Conservation (phyloP, 2,888 invertebrate species). For the Callyntrura sp. region DNA sequence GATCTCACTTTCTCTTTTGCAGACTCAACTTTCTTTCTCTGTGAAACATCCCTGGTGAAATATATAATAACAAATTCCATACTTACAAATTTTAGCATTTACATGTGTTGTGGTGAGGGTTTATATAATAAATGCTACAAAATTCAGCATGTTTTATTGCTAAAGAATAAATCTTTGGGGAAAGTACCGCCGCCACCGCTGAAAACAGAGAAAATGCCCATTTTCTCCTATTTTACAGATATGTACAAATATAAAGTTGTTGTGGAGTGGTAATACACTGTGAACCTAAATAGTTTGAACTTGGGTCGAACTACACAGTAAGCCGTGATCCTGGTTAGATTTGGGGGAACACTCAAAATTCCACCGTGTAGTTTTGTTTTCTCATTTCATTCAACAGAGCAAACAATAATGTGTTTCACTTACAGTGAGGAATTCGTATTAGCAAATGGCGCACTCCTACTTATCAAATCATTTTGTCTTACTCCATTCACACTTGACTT, state of each 20-base stretch:
- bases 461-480: slow-evolving; percentile 1
- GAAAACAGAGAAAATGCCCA: not conserved
- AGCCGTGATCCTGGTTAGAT: not conserved
- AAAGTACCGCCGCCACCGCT: not conserved
- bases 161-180: slow-evolving; percentile 38
- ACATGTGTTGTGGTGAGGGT: slow-evolving; percentile 19
- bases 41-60: not conserved
- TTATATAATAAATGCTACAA: slow-evolving; percentile 28
- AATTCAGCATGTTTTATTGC: slow-evolving; percentile 47
- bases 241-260: too few species aligned
- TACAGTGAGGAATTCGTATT: not conserved
- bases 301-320: not conserved
- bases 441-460: not conserved
- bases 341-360: not conserved
- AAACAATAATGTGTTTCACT: not conserved
- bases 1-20: not conserved
- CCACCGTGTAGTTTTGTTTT: not conserved
- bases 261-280: not conserved
- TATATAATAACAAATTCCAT: slow-evolving; percentile 43
- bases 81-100: slow-evolving; percentile 26
- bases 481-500: slow-evolving; percentile 13
- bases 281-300: not conserved
- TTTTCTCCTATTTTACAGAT: not conserved
- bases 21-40: slow-evolving; percentile 17
- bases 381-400: not conserved